These are phyloP conservation scores for Drosophila infuscata DNA, from an alignment of 2,888 invertebrate species.

Conservation along the genomic window DNA sequence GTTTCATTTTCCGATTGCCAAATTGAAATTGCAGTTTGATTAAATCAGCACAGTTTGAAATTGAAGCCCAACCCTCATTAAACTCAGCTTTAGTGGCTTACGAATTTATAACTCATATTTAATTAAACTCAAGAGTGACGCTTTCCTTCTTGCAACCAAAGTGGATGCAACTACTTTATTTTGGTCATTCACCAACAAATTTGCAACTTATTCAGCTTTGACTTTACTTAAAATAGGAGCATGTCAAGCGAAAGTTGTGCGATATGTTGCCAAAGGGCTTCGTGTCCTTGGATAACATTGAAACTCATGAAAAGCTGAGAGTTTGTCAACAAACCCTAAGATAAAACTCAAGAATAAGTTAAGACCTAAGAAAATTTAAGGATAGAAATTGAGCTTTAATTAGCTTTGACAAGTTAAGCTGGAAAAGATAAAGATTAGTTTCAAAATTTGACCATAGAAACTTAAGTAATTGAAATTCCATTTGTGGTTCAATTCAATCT, in stretches of 20 bases:
- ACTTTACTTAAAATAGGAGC: slow-evolving; percentile 12
- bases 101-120: slow-evolving; percentile 64
- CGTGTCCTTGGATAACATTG: slow-evolving; percentile 37
- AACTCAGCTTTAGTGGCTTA: slow-evolving; percentile 60
- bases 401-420: background rate
- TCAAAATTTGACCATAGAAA: too few relatives aligned
- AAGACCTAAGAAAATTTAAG: background rate
- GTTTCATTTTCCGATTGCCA: slow-evolving; percentile 2
- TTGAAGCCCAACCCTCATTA: slow-evolving; percentile 39
- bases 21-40: slow-evolving; percentile 40
- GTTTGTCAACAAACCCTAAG: slow-evolving; percentile 17
- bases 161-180: slow-evolving; percentile 43
- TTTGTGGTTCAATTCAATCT: too few relatives aligned
- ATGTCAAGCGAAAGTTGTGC: slow-evolving; percentile 49
- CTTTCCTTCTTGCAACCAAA: slow-evolving; percentile 28
- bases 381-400: background rate
- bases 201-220: slow-evolving; percentile 66
- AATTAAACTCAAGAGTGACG: slow-evolving; percentile 72
- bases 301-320: slow-evolving; percentile 38
- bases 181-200: slow-evolving; percentile 66
- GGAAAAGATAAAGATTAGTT: background rate
- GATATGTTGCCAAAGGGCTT: slow-evolving; percentile 59
- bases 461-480: background rate
- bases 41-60: slow-evolving; percentile 42
- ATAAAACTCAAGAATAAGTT: background rate